These are phyloP conservation scores for Macrotis lagotis DNA, from an alignment of 2,113 vertebrate genomes.

Conservation along the genomic window DNA sequence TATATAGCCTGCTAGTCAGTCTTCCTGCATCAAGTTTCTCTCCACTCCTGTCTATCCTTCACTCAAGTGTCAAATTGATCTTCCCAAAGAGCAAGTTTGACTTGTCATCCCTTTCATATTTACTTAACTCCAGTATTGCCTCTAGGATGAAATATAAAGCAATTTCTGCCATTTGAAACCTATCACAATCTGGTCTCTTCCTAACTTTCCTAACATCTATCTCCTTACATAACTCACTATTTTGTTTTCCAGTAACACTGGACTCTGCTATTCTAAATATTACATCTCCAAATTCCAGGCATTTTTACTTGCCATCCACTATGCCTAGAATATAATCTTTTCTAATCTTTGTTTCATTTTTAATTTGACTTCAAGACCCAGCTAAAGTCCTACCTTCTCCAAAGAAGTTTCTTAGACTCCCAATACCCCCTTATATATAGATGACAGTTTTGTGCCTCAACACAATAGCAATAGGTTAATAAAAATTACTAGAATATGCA, in stretches of 20 bases:
- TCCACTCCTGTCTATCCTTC: not conserved
- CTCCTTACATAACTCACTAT: not conserved
- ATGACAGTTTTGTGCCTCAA: not conserved
- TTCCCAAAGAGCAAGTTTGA: not conserved
- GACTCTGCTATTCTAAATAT: not conserved
- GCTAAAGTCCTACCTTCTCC: not conserved
- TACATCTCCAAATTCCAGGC: not conserved
- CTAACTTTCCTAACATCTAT: not conserved
- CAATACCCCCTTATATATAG: not conserved
- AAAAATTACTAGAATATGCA: not conserved
- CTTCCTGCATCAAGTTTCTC: not conserved
- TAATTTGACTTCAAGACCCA: not conserved
- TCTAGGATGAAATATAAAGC: not conserved
- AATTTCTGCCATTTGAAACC: not conserved
- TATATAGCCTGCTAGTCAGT: not conserved
- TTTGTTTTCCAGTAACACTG: not conserved
- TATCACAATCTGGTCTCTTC: not conserved
- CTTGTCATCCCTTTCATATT: not conserved
- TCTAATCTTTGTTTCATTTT: not conserved
- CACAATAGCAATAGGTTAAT: not conserved
- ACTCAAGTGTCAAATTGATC: not conserved
- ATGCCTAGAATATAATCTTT: not conserved
- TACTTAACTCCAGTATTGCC: not conserved
- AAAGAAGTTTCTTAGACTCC: not conserved
- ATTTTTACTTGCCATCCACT: not conserved